Conservation (phyloP, 2,888 invertebrate genomes). For the Zeuzera pyrina region DNA sequence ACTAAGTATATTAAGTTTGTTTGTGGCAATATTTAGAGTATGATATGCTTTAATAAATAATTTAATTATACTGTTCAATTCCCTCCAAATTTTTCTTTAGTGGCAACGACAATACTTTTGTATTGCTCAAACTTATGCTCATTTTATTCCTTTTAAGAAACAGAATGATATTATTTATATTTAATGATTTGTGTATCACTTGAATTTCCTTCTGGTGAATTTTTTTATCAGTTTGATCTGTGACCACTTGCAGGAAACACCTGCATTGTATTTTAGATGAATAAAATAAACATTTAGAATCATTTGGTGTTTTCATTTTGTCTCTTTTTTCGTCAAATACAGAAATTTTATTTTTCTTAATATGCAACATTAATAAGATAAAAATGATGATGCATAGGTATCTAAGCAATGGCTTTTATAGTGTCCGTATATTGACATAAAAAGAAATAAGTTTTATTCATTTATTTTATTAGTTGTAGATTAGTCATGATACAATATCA, state of each 20-base stretch:
- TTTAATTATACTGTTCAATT: constrained; percentile 30
- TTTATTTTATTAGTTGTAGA: no score
- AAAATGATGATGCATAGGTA: no score
- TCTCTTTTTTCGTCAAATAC: not conserved
- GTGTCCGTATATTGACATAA: no score
- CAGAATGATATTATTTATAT: constrained; percentile 18
- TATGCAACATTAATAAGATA: no score
- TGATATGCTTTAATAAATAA: constrained; percentile 41
- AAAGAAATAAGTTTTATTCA: no score
- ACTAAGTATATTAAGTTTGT: constrained; percentile 30
- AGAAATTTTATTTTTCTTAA: not conserved
- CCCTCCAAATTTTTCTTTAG: constrained; percentile 39
- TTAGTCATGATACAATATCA: no score
- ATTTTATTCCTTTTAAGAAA: constrained; percentile 26
- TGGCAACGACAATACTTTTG: constrained; percentile 58
- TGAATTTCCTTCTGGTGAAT: constrained; percentile 18
- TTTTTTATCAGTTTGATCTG: constrained; percentile 43
- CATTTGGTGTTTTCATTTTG: constrained; percentile 30
- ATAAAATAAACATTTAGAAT: constrained; percentile 68
- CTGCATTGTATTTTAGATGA: constrained; percentile 55
- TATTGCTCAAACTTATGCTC: constrained; percentile 67
- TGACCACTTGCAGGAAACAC: constrained; percentile 39
- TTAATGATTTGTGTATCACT: constrained; percentile 24
- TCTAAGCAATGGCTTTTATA: no score
- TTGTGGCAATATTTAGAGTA: constrained; percentile 43